phyloP scores from a whole-genome alignment of 2,888 invertebrate genomes.

The Noctuana brunneofusca region DNA sequence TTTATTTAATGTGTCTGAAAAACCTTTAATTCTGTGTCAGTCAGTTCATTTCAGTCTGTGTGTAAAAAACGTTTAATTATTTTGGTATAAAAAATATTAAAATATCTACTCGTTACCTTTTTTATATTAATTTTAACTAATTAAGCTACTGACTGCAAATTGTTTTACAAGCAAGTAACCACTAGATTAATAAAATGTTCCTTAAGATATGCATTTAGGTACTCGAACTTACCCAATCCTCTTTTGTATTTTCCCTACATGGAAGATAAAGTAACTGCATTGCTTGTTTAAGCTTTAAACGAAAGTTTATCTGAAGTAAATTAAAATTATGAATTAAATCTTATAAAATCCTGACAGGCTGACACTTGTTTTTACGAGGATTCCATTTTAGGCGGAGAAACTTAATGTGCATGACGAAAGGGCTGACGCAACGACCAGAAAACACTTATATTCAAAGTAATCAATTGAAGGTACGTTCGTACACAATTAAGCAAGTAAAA shows the following conservation, averaged over 20 bases:
- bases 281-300: conserved; percentile 30
- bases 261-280: conserved; percentile 31
- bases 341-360: conserved; percentile 32
- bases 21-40: no score
- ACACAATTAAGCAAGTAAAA: conserved; percentile 34
- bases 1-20: no score
- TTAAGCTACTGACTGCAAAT: neutral
- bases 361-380: conserved; percentile 35
- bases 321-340: conserved; percentile 34
- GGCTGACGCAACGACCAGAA: conserved; percentile 32
- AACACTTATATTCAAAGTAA: conserved; percentile 35
- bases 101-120: no score
- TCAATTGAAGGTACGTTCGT: conserved; percentile 34
- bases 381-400: conserved; percentile 34
- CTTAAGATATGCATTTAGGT: conserved; percentile 5
- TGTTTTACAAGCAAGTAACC: neutral
- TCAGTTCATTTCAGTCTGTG: no score
- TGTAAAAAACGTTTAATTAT: no score
- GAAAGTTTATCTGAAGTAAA: conserved; percentile 34
- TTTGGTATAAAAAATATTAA: neutral
- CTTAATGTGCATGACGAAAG: conserved; percentile 29
- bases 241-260: conserved; percentile 28
- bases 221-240: conserved; percentile 8
- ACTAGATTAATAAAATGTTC: neutral
- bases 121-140: no score